Evolutionary conservation across 2,888 invertebrate species (phyloP).

Genomic region (Oegoconia quadripuncta): DNA sequence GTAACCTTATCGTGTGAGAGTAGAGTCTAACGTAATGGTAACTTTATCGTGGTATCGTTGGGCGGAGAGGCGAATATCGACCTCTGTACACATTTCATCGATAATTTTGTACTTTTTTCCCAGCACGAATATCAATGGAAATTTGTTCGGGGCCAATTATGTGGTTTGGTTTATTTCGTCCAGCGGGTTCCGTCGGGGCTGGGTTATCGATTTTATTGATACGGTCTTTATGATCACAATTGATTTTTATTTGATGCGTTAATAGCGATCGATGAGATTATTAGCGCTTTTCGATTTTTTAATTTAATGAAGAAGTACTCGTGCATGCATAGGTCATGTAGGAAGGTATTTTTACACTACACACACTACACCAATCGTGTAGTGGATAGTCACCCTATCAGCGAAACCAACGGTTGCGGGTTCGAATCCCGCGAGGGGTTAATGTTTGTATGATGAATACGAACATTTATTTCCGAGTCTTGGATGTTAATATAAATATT

Average conservation of each 20-base stretch:
- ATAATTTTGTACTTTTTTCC: slow-evolving; percentile 72
- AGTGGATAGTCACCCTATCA: too few species aligned
- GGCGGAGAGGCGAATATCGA: slow-evolving; percentile 55
- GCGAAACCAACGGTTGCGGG: too few species aligned
- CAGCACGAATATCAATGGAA: slow-evolving; percentile 77
- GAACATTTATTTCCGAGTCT: too few species aligned
- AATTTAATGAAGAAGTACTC: too few species aligned
- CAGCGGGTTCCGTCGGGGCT: slow-evolving; percentile 24
- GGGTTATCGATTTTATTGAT: slow-evolving; percentile 33
- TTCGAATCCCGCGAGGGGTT: too few species aligned
- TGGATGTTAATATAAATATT: too few species aligned
- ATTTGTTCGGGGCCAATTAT: slow-evolving; percentile 75
- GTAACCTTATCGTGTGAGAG: slow-evolving; percentile 27
- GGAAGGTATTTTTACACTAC: too few species aligned
- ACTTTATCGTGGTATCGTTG: slow-evolving; percentile 34
- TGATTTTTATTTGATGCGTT: slow-evolving; percentile 12
- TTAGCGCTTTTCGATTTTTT: too few species aligned
- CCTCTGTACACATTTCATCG: slow-evolving; percentile 65
- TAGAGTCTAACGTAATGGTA: slow-evolving; percentile 3
- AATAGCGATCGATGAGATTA: background rate
- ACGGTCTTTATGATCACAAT: slow-evolving; percentile 19
- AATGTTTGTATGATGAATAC: too few species aligned
- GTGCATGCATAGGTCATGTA: too few species aligned
- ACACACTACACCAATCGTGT: too few species aligned
- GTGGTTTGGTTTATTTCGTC: slow-evolving; percentile 64